phyloP scores from a whole-genome alignment of 2,797 vertebrate species.

The Euthynnus affinis region DNA sequence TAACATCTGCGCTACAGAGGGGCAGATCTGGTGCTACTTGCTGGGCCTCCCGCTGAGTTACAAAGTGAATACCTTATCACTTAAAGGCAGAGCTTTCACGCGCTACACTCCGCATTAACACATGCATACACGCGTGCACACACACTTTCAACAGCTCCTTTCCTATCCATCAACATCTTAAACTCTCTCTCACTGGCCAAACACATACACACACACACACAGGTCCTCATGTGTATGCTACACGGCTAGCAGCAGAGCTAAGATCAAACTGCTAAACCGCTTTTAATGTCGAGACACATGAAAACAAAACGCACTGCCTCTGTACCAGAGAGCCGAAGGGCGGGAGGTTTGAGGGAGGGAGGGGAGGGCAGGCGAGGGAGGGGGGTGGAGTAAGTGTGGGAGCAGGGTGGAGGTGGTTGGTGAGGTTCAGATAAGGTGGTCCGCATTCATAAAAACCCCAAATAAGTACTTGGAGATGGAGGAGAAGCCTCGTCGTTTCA shows the following conservation, averaged over 20 bases:
- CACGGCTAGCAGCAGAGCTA: conserved; percentile 26
- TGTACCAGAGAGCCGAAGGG: conserved; percentile 25
- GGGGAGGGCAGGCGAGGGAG: not conserved
- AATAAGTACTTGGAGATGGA: conserved; percentile 13
- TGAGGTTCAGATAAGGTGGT: conserved; percentile 42
- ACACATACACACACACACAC: conserved; percentile 12
- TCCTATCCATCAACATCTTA: conserved; percentile 66
- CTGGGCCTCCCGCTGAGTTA: conserved; percentile 74
- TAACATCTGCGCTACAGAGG: conserved; percentile 72
- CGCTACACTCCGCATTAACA: conserved; percentile 57
- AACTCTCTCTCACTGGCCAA: conserved; percentile 33
- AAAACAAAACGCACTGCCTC: conserved; percentile 71
- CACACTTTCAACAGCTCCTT: conserved; percentile 45
- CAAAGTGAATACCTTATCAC: conserved; percentile 85
- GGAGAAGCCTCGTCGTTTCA: not conserved
- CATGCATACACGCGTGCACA: conserved; percentile 38
- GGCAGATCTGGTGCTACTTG: conserved; percentile 66
- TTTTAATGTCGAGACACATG: conserved; percentile 65
- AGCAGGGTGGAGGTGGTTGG: conserved; percentile 15
- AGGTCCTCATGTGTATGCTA: conserved; percentile 50
- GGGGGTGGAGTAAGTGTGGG: not conserved
- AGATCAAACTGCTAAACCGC: conserved; percentile 68
- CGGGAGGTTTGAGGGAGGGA: conserved; percentile 1
- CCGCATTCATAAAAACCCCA: conserved; percentile 42
- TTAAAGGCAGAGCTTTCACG: conserved; percentile 78